phyloP scores from a whole-genome alignment of 2,113 vertebrate species.

The Riparia riparia region DNA sequence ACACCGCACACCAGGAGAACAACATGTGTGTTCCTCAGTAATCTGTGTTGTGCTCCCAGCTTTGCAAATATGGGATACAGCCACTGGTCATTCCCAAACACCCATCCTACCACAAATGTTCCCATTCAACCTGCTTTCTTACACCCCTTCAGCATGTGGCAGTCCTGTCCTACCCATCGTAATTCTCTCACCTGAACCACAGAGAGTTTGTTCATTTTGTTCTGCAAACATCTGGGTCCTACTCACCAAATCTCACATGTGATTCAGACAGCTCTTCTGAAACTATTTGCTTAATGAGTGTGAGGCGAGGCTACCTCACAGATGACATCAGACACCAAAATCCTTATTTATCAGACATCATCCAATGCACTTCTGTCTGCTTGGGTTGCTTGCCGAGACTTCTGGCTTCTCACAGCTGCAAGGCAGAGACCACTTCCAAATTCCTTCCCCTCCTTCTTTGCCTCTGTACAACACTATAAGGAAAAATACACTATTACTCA shows the following conservation, averaged over 20 bases:
- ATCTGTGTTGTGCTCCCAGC: neutral
- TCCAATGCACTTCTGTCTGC: neutral
- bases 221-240: neutral
- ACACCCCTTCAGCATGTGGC: neutral
- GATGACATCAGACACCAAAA: neutral
- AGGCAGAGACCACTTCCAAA: neutral
- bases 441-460: neutral
- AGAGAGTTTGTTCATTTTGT: neutral
- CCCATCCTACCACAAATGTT: fast-evolving
- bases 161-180: neutral
- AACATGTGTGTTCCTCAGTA: fast-evolving
- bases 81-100: neutral
- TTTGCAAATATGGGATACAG: neutral
- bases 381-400: neutral
- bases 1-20: neutral
- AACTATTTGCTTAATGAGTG: neutral
- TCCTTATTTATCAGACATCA: neutral
- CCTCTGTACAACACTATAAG: neutral
- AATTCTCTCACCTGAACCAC: neutral
- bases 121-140: neutral
- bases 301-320: neutral
- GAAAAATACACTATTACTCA: neutral
- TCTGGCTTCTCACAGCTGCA: neutral
- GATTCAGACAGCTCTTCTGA: neutral
- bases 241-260: neutral